Conservation (phyloP, 2,113 vertebrate species). For the Saguinus midas region DNA sequence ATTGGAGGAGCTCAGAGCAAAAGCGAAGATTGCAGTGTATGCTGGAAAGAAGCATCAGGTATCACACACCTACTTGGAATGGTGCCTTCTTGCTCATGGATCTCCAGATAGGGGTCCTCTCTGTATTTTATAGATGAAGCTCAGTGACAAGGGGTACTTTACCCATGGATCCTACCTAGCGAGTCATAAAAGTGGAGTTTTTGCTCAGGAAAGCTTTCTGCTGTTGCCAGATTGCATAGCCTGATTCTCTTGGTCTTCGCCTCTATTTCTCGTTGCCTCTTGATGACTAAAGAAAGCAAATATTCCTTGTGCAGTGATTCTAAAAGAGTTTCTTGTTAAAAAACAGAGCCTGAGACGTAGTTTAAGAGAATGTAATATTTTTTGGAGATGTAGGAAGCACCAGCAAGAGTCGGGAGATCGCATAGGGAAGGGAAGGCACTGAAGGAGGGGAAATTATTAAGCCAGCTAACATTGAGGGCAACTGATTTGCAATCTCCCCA, state of each 20-base stretch:
- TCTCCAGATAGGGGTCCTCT: background rate
- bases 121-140: background rate
- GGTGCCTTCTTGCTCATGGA: background rate
- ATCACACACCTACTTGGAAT: background rate
- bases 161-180: fast-evolving
- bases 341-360: background rate
- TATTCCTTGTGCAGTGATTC: background rate
- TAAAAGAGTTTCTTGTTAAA: background rate
- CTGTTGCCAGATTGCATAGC: background rate
- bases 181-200: background rate
- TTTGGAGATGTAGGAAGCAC: background rate
- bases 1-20: too few relatives aligned
- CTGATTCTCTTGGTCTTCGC: background rate
- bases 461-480: background rate
- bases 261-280: background rate
- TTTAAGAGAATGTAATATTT: background rate
- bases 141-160: background rate
- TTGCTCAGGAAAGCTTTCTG: background rate
- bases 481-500: background rate
- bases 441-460: background rate
- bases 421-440: background rate
- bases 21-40: background rate
- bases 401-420: too few relatives aligned
- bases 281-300: background rate
- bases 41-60: background rate